Conservation (phyloP, 2,797 vertebrate species). For the Ctenosaura bakeri region DNA sequence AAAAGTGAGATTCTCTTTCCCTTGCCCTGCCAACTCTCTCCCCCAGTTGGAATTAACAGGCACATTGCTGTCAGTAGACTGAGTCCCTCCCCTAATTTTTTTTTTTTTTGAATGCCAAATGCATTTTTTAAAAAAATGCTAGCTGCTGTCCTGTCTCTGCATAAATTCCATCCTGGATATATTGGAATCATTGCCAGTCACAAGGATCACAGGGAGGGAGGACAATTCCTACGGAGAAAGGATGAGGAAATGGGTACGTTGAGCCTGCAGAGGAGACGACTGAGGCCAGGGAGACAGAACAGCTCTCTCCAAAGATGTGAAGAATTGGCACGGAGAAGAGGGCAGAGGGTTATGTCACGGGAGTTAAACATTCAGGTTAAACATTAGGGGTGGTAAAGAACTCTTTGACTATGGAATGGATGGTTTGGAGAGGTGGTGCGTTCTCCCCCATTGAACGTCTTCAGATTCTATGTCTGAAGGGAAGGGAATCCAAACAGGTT, state of each 20-base stretch:
- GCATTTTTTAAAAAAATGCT: slow-evolving; percentile 55
- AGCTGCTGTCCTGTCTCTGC: slow-evolving; percentile 41
- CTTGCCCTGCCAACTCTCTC: too few species aligned
- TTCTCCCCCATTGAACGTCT: not conserved
- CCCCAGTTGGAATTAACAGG: not conserved
- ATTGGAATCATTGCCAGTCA: slow-evolving; percentile 52
- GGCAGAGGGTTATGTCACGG: too few species aligned
- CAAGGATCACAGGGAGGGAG: not conserved
- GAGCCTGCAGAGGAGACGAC: not conserved
- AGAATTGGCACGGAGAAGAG: not conserved
- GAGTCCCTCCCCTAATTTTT: not conserved
- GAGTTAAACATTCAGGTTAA: not conserved
- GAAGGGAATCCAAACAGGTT: too few species aligned
- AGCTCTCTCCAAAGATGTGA: not conserved
- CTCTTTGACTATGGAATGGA: not conserved
- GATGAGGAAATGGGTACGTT: not conserved
- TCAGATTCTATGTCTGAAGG: not conserved
- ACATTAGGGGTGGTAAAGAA: not conserved
- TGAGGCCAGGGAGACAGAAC: not conserved
- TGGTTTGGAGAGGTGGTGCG: too few species aligned
- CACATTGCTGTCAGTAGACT: not conserved
- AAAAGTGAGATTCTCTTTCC: not conserved
- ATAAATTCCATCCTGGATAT: slow-evolving; percentile 49
- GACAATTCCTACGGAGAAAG: not conserved
- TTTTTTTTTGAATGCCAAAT: not conserved